A percentile compares a stretch with the other conserved stretches of the same genome.
These are phyloP conservation scores for Zaprionus taronus DNA, from an alignment of 1,140 invertebrate genomes.

Conservation along the genomic window DNA sequence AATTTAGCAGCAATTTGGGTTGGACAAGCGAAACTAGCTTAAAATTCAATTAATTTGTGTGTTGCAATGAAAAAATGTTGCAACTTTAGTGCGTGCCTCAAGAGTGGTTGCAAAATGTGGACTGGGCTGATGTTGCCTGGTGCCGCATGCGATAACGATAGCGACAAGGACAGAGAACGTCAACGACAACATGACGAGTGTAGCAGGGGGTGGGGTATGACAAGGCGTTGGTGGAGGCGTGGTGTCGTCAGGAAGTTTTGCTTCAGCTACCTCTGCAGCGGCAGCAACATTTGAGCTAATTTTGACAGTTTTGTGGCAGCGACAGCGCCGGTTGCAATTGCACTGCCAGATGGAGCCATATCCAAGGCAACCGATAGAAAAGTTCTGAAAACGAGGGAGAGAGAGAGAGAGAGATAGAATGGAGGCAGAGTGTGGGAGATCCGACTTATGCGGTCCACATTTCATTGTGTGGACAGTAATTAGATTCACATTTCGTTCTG, in stretches of 20 bases:
- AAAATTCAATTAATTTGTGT: constrained; percentile 81
- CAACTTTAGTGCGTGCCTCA: constrained; percentile 70
- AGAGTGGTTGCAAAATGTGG: constrained; percentile 14
- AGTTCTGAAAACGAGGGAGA: constrained; percentile 13
- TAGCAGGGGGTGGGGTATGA: neutral
- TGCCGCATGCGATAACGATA: constrained; percentile 28
- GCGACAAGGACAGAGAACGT: constrained; percentile 12
- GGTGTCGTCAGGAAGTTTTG: constrained; percentile 30
- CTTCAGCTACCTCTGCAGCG: constrained; percentile 36
- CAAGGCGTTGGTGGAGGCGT: neutral
- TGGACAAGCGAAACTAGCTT: constrained; percentile 67
- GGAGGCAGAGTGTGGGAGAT: neutral
- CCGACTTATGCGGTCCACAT: constrained; percentile 24
- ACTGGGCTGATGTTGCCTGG: neutral
- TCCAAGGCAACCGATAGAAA: constrained; percentile 25
- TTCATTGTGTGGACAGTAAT: constrained; percentile 70
- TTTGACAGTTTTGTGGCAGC: constrained; percentile 58
- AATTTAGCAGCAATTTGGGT: constrained; percentile 65
- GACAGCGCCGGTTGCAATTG: constrained; percentile 26
- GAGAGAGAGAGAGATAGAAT: too few species aligned
- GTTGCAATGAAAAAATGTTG: constrained; percentile 70
- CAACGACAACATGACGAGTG: constrained; percentile 9
- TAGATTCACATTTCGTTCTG: constrained; percentile 64
- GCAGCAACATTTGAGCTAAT: constrained; percentile 66
- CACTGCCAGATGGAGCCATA: constrained; percentile 22